These are phyloP conservation scores for Siphlonurus alternatus DNA, from an alignment of 2,888 invertebrate genomes.

Conservation along the genomic window DNA sequence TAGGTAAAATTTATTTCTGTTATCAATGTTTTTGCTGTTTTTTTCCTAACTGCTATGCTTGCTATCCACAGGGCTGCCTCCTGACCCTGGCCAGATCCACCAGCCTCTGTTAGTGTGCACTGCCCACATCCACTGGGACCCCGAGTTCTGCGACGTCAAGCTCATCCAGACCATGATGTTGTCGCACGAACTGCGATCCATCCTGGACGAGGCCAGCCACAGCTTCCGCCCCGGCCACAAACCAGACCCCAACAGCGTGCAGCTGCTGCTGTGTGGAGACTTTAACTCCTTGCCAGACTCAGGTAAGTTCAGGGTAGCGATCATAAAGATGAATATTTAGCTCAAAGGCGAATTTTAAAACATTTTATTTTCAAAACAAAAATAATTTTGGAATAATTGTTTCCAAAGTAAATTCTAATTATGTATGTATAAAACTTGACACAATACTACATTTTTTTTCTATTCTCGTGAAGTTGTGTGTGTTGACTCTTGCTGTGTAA, in stretches of 20 bases:
- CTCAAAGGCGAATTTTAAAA: too few relatives aligned
- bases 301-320: constrained; percentile 35
- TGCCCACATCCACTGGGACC: constrained; percentile 99
- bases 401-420: neutral
- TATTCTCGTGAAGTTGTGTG: too few relatives aligned
- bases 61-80: constrained; percentile 40
- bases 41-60: neutral
- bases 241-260: constrained; percentile 63
- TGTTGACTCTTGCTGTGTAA: too few relatives aligned
- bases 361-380: constrained; percentile 1
- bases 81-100: constrained; percentile 55
- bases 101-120: constrained; percentile 91
- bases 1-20: too few relatives aligned
- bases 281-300: constrained; percentile 97
- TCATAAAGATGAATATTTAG: too few relatives aligned
- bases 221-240: constrained; percentile 53
- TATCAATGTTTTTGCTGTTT: too few relatives aligned
- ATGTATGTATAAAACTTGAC: too few relatives aligned
- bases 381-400: constrained; percentile 2
- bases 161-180: constrained; percentile 99
- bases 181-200: constrained; percentile 78
- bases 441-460: too few relatives aligned
- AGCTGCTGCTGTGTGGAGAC: constrained; percentile 90
- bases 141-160: constrained; percentile 98
- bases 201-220: constrained; percentile 71